These are phyloP conservation scores for Invenusta paracnida DNA, from an alignment of 2,888 invertebrate genomes.

Conservation along the genomic window DNA sequence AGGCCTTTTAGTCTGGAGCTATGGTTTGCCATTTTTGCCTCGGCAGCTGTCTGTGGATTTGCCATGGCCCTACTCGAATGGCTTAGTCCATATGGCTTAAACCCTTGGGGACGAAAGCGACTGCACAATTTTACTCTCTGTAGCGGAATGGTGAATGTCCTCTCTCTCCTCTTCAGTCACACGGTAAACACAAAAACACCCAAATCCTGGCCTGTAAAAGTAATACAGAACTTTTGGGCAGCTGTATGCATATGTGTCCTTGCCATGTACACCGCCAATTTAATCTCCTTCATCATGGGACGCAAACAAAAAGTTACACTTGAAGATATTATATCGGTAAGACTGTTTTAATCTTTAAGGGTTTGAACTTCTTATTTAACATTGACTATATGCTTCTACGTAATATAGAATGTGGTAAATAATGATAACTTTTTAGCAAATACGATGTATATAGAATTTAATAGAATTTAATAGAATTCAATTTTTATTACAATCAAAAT, in stretches of 20 bases:
- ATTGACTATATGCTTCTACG: too few relatives aligned
- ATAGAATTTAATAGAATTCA: too few relatives aligned
- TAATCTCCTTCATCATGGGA: neutral
- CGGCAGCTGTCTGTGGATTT: constrained; percentile 15
- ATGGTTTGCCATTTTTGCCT: constrained; percentile 19
- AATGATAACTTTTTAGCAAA: too few relatives aligned
- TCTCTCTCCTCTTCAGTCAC: constrained; percentile 26
- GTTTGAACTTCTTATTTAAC: too few relatives aligned
- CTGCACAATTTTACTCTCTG: constrained; percentile 9
- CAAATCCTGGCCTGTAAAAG: constrained; percentile 26
- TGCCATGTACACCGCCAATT: neutral
- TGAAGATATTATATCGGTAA: neutral
- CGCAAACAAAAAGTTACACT: neutral
- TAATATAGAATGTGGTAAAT: too few relatives aligned
- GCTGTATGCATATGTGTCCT: constrained; percentile 8
- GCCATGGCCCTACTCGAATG: constrained; percentile 27
- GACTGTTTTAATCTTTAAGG: too few relatives aligned
- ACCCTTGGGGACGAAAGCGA: constrained; percentile 29
- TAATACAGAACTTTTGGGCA: constrained; percentile 35
- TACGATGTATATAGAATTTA: too few relatives aligned
- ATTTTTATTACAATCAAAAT: too few relatives aligned
- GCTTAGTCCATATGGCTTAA: constrained; percentile 35
- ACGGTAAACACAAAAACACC: constrained; percentile 19
- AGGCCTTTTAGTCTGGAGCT: constrained; percentile 11
- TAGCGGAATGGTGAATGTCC: neutral